Evolutionary conservation across 2,888 invertebrate genomes (phyloP), one percentile per base, ranked within the genome.

Genomic region (Drosophila colorata): DNA sequence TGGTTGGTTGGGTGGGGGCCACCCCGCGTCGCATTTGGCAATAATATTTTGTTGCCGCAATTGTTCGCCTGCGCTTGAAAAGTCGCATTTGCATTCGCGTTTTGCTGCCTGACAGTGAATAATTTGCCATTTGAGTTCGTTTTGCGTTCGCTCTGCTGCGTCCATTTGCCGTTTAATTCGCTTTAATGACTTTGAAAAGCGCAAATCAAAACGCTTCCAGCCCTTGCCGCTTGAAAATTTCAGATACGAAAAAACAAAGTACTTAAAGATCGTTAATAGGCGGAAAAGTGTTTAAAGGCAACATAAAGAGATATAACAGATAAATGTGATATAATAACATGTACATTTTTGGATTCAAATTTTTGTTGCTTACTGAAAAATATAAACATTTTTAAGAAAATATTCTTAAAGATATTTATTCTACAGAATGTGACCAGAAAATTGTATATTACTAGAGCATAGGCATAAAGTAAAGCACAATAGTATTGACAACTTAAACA

Each of bases 41-140:
- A 87, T 83, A 84, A 83, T 84, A 87, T 86, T 82, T 56, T 53
- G 40, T 41, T 48, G 57, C 59, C 56, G 48, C 53, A 59, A 58
- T 74, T 74, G 76, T 63, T 52, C 46, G 57, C 28, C 61, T 60
- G 71, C 65, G 63, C 47, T 58, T 59, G 67, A 37, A 59, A 59
- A 48, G 33, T 58, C 48, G 52, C 65, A 49, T 49, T 61, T 67
- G 59, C 65, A 55, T 63, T 72, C 43, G 65, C 59, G 55, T 74
- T 81, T 77, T 57, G 65, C 70, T 63, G 56, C 69, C 85, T 85
- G 90, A 90, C 89, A 89, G 82, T 89, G 88, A 89, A 79, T 89
- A 90, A 89, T 89, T 90, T 88, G 77, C 71, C 70, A 76, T 86
- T 88, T 87, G 43, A 43, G 35, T 43, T 49, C 25, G 47, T 48